phyloP scores from a whole-genome alignment of 1,140 invertebrate species.

The Hydropsyche tenuis region DNA sequence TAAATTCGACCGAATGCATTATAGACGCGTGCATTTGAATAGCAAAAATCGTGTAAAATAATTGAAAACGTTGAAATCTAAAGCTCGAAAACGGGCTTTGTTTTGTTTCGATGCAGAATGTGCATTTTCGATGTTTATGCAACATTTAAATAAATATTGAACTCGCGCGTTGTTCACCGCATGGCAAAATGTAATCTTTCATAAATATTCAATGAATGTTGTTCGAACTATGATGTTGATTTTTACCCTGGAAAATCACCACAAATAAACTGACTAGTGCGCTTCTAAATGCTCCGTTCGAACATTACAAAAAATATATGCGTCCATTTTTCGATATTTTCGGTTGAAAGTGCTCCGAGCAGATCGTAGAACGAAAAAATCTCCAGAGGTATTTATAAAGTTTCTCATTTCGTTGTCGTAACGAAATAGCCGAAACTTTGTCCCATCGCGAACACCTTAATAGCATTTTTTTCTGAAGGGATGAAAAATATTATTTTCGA shows the following conservation, averaged over 20 bases:
- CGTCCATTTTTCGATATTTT: conserved; percentile 3
- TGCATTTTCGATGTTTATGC: neutral
- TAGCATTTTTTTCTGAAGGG: too few relatives aligned
- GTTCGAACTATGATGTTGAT: neutral
- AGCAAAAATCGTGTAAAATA: neutral
- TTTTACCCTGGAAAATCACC: neutral
- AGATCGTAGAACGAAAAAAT: too few relatives aligned
- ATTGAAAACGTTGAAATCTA: neutral
- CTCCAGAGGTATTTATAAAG: too few relatives aligned
- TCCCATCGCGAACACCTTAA: too few relatives aligned
- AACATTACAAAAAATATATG: neutral
- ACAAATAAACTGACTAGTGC: too few relatives aligned
- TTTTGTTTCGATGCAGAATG: neutral
- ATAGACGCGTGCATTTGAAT: too few relatives aligned
- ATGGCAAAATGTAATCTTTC: neutral
- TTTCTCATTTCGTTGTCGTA: too few relatives aligned
- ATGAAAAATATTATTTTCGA: too few relatives aligned
- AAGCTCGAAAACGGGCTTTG: neutral
- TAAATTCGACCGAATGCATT: too few relatives aligned
- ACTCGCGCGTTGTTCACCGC: neutral
- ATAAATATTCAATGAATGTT: conserved; percentile 16
- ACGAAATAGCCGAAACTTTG: too few relatives aligned
- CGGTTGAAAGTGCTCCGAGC: too few relatives aligned
- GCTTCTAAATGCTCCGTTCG: too few relatives aligned
- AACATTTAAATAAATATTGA: conserved; percentile 14